Evolutionary conservation across 2,113 vertebrate genomes (phyloP).

Genomic region (Neodontobutis hainanensis): DNA sequence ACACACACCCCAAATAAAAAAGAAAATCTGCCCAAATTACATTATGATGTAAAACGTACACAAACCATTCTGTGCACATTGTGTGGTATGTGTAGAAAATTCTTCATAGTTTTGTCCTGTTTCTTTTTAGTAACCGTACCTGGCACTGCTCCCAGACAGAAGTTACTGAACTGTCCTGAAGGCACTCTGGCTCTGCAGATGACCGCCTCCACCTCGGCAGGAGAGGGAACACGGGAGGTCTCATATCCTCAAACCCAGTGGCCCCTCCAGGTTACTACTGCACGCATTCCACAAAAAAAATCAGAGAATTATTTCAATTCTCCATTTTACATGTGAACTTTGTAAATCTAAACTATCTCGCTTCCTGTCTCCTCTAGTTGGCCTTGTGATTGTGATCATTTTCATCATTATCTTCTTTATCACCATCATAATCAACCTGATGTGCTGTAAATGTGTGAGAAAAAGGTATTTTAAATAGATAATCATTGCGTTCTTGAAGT

Average conservation of each 20-base stretch:
- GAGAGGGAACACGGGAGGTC: slow-evolving; percentile 58
- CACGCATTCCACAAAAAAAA: neutral
- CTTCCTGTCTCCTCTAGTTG: slow-evolving; percentile 49
- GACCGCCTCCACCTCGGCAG: slow-evolving; percentile 69
- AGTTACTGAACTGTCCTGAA: slow-evolving; percentile 59
- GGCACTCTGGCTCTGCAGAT: slow-evolving; percentile 54
- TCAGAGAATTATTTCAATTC: too few species aligned
- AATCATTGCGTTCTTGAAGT: too few species aligned
- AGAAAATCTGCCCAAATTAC: too few species aligned
- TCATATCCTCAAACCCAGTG: slow-evolving; percentile 29
- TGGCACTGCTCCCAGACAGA: slow-evolving; percentile 26
- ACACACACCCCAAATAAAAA: too few species aligned
- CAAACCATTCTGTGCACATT: neutral
- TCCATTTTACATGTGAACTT: neutral
- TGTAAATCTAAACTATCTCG: neutral
- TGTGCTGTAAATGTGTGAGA: slow-evolving; percentile 73
- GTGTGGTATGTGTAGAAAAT: neutral
- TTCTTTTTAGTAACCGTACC: slow-evolving; percentile 44
- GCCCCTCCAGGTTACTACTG: slow-evolving; percentile 28
- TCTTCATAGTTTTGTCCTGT: neutral
- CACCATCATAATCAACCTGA: slow-evolving; percentile 57
- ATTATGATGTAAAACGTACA: too few species aligned
- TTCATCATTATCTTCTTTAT: slow-evolving; percentile 46
- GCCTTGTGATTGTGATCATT: slow-evolving; percentile 40
- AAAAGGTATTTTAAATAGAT: slow-evolving; percentile 61